A percentile compares a stretch with the other conserved stretches of the same genome.
phyloP scores from a whole-genome alignment of 2,113 vertebrate genomes.

The Podarcis raffonei region DNA sequence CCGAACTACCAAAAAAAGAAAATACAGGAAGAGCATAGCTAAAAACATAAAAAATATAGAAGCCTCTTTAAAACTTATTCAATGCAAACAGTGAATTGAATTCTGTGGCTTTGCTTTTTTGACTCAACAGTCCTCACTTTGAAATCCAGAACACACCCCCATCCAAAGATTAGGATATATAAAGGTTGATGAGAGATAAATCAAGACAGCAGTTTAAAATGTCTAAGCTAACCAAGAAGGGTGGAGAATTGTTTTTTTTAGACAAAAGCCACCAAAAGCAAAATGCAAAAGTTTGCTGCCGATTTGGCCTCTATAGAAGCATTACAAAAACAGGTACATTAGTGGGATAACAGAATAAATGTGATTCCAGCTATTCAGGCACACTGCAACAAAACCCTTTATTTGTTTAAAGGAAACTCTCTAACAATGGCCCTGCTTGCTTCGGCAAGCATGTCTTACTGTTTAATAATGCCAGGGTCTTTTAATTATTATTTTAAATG shows the following conservation, averaged over 20 bases:
- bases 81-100: background rate
- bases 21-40: accelerated
- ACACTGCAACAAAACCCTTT: slow-evolving; percentile 30
- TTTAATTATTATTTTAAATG: slow-evolving; percentile 51
- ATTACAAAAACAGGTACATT: slow-evolving; percentile 49
- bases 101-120: background rate
- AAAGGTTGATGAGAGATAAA: slow-evolving; percentile 60
- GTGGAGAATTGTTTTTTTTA: slow-evolving; percentile 59
- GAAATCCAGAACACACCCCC: slow-evolving; percentile 45
- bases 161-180: slow-evolving; percentile 40
- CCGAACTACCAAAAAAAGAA: background rate
- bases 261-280: slow-evolving; percentile 65
- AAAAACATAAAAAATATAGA: background rate
- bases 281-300: slow-evolving; percentile 19
- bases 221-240: slow-evolving; percentile 54
- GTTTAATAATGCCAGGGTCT: slow-evolving; percentile 20
- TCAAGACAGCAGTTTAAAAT: slow-evolving; percentile 56
- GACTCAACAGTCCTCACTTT: slow-evolving; percentile 36
- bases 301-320: slow-evolving; percentile 36
- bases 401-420: slow-evolving; percentile 68
- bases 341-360: slow-evolving; percentile 24
- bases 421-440: slow-evolving; percentile 67
- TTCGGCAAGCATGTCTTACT: slow-evolving; percentile 60
- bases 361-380: slow-evolving; percentile 47
- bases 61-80: background rate